Percentiles rank a stretch among this genome's conserved stretches.
Evolutionary conservation across 2,888 invertebrate genomes (phyloP).

Genomic region (Sisyra terminalis): DNA sequence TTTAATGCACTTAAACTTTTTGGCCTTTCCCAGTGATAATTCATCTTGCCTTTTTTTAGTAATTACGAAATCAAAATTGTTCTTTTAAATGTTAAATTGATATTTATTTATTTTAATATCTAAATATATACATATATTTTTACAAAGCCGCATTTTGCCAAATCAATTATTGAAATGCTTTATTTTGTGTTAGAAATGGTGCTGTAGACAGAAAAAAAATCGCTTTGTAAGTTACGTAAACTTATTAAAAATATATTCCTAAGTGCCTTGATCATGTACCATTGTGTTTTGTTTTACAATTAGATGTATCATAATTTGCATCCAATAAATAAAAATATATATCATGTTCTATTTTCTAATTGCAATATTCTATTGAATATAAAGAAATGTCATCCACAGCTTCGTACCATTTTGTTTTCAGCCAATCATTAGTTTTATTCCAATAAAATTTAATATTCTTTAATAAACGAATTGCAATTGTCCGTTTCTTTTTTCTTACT

Average conservation of each 20-base stretch:
- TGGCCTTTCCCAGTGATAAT: slow-evolving; percentile 53
- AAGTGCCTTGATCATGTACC: too few species aligned
- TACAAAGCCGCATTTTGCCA: neutral
- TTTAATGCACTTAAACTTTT: slow-evolving; percentile 85
- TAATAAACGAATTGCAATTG: too few species aligned
- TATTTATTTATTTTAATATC: neutral
- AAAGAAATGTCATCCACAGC: slow-evolving; percentile 14
- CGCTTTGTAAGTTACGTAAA: too few species aligned
- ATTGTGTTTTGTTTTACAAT: too few species aligned
- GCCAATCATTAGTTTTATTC: neutral
- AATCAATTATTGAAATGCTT: too few species aligned
- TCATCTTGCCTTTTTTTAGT: slow-evolving; percentile 7
- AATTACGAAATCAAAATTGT: neutral
- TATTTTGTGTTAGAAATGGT: too few species aligned
- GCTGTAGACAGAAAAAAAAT: too few species aligned
- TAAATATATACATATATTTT: slow-evolving; percentile 1
- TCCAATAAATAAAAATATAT: too few species aligned
- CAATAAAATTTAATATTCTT: neutral
- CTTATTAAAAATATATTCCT: too few species aligned
- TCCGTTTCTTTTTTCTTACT: neutral
- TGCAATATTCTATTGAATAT: slow-evolving; percentile 15
- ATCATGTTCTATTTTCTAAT: slow-evolving; percentile 9
- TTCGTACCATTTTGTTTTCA: slow-evolving; percentile 11
- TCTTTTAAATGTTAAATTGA: neutral
- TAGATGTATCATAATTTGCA: too few species aligned